phyloP scores from a whole-genome alignment of 2,113 vertebrate genomes.

The Hucho hucho region DNA sequence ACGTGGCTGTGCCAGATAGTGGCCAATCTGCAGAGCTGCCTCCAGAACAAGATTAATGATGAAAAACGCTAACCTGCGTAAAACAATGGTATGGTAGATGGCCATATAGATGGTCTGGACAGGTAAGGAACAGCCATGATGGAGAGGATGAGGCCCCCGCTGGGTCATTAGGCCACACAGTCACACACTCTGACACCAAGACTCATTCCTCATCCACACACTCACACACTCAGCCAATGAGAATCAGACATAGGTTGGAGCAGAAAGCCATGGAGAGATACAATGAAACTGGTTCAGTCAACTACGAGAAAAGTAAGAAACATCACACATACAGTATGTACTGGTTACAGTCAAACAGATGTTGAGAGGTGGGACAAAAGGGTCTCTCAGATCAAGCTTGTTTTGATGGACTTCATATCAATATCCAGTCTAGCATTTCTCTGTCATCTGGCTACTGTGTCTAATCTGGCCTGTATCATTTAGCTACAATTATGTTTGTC shows the following conservation, averaged over 20 bases:
- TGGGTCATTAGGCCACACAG: constrained; percentile 64
- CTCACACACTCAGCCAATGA: constrained; percentile 44
- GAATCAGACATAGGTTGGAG: constrained; percentile 14
- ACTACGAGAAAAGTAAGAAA: constrained; percentile 24
- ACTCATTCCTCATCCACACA: constrained; percentile 63
- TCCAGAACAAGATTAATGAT: too few species aligned
- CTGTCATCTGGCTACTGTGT: constrained; percentile 45
- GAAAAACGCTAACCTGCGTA: too few species aligned
- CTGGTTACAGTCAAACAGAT: too few species aligned
- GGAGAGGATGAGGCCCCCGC: constrained; percentile 26
- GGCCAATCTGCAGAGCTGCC: too few species aligned
- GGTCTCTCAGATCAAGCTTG: too few species aligned
- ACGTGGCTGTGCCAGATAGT: too few species aligned
- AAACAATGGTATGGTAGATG: too few species aligned
- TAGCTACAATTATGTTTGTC: constrained; percentile 7
- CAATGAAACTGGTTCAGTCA: constrained; percentile 32
- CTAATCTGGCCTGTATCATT: constrained; percentile 35
- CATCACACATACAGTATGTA: not conserved
- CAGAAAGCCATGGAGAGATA: constrained; percentile 31
- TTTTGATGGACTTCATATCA: too few species aligned
- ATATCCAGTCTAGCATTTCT: too few species aligned
- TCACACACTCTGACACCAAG: constrained; percentile 59
- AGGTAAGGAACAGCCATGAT: not conserved
- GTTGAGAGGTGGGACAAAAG: too few species aligned
- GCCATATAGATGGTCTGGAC: not conserved